A percentile compares a stretch with the other conserved stretches of the same genome.
Conservation (phyloP, 2,113 vertebrate species). For the Ranitomeya imitator region DNA sequence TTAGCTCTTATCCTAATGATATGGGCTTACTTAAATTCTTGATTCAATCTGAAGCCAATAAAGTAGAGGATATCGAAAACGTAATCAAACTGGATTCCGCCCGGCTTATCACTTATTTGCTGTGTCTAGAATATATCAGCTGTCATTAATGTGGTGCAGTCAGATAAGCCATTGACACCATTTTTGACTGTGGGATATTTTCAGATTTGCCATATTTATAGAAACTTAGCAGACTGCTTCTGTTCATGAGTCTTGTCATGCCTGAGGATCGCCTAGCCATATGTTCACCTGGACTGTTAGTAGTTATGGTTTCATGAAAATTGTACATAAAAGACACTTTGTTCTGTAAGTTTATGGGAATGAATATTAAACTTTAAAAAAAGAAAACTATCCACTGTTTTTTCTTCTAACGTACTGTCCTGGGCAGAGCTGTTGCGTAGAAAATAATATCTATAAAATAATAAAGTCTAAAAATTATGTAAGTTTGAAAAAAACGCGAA, state of each 20-base stretch:
- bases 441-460: too few species aligned
- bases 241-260: constrained; percentile 5
- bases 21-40: too few species aligned
- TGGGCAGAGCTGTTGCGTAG: background rate
- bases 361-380: background rate
- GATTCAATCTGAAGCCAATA: background rate
- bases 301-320: background rate
- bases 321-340: background rate
- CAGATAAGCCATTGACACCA: background rate
- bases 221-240: background rate
- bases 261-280: constrained; percentile 4
- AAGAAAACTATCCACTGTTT: background rate
- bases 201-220: constrained; percentile 7
- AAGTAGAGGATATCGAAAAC: background rate
- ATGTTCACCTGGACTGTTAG: constrained; percentile 2
- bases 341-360: background rate
- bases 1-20: too few species aligned
- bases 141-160: background rate
- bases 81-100: background rate
- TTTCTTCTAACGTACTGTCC: background rate
- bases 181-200: background rate
- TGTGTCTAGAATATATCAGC: background rate
- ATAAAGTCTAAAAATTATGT: too few species aligned
- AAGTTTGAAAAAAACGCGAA: too few species aligned
- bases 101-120: background rate